Conservation (phyloP, 2,888 invertebrate species). For the Baccha elongata region DNA sequence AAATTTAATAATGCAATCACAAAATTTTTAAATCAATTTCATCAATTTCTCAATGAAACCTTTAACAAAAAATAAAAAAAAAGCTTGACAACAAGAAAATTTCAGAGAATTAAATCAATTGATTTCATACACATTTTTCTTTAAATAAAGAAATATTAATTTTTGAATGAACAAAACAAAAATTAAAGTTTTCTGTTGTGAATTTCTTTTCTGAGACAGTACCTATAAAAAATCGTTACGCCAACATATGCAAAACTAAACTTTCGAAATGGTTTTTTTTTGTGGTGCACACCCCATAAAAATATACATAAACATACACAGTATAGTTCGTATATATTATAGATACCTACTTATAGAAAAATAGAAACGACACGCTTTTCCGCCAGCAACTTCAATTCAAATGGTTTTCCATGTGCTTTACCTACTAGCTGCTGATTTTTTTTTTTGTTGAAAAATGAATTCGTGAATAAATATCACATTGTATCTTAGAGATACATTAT, state of each 20-base stretch:
- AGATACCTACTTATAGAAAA: no score
- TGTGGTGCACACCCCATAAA: slow-evolving; percentile 56
- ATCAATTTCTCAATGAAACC: no score
- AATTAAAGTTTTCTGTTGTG: slow-evolving; percentile 4
- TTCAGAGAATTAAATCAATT: no score
- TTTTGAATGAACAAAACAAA: no score
- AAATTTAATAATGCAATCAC: no score
- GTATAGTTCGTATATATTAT: no score
- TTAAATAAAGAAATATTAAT: not conserved
- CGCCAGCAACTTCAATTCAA: slow-evolving; percentile 53
- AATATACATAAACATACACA: slow-evolving; percentile 6
- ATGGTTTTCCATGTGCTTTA: slow-evolving; percentile 50
- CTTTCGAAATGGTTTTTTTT: slow-evolving; percentile 62
- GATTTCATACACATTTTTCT: not conserved
- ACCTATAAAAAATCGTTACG: slow-evolving; percentile 33
- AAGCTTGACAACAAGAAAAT: no score
- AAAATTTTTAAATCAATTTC: no score
- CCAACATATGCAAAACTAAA: slow-evolving; percentile 61
- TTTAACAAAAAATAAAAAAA: not conserved
- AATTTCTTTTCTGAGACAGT: not conserved
- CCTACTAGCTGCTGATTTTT: slow-evolving; percentile 40
- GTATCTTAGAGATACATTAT: slow-evolving; percentile 74
- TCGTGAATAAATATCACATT: slow-evolving; percentile 59
- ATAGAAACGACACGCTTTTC: slow-evolving; percentile 62
- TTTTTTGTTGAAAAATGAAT: slow-evolving; percentile 46